These are phyloP conservation scores for Pheosia tremula DNA, from an alignment of 2,888 invertebrate species.

Conservation along the genomic window DNA sequence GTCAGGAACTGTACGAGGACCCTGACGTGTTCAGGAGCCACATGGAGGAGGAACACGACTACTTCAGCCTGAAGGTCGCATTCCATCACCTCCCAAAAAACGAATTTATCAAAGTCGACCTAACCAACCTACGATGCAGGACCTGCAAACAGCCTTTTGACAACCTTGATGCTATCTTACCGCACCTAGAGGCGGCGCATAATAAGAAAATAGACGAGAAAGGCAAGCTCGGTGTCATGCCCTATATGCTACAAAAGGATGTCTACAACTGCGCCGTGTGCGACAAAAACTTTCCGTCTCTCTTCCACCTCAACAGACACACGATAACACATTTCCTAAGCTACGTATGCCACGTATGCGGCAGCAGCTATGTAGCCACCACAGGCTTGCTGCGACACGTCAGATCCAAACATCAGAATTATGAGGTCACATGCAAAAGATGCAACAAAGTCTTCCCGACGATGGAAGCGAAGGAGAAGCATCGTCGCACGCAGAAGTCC, in stretches of 20 bases:
- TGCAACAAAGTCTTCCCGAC: conserved; percentile 70
- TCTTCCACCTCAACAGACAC: conserved; percentile 70
- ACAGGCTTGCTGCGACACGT: conserved; percentile 68
- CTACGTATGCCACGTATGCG: conserved; percentile 74
- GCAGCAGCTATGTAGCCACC: conserved; percentile 69
- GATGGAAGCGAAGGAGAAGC: conserved; percentile 72
- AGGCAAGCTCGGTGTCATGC: conserved; percentile 70
- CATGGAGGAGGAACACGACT: conserved; percentile 65
- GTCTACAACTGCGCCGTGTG: conserved; percentile 66
- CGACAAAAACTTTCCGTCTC: conserved; percentile 61
- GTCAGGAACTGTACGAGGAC: conserved; percentile 70
- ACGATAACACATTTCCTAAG: conserved; percentile 73
- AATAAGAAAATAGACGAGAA: conserved; percentile 47
- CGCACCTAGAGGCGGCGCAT: conserved; percentile 57
- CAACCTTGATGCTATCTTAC: conserved; percentile 54
- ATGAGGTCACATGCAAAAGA: conserved; percentile 65
- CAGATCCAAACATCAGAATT: conserved; percentile 68
- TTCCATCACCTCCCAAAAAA: conserved; percentile 69
- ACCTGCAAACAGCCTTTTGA: conserved; percentile 48
- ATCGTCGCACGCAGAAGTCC: conserved; percentile 64
- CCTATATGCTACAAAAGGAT: conserved; percentile 63
- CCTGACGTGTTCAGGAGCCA: conserved; percentile 63
- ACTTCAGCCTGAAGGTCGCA: conserved; percentile 65
- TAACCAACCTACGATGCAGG: conserved; percentile 64
- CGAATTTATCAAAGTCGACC: conserved; percentile 72